Base-by-base conservation (phyloP, 2,797 vertebrate genomes). In the Meda fulgida region DNA sequence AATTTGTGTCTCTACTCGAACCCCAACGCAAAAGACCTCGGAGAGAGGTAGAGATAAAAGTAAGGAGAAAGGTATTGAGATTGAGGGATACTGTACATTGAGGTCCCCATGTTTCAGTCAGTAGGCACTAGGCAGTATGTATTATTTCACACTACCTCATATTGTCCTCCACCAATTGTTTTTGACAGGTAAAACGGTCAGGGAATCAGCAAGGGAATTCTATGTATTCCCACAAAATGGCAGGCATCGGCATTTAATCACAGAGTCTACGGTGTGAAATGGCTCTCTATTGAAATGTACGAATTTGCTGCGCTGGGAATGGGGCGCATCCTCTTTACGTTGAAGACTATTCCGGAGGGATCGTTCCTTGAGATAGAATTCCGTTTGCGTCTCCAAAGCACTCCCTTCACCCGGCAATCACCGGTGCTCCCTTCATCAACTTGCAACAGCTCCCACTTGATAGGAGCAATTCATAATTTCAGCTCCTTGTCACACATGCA, bases 401-500 rank as follows among this genome's bases (percentile, higher is more conserved):
- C 91, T 89, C 92, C 90, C 91, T 89, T 94, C 93, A 91, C 90
- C 92, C 91, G 88, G 91, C 92, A 91, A 92, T 93, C 92, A 94
- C 93, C 91, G 91, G 91, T 81, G 87, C 90, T 92, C 89, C 90
- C 92, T 85, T 85, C 77, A 92, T 94, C 92, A 93, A 90, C 89
- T 86, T 90, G 80, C 71, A 83, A 86, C 85, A 60, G 91, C 92
- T 80, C 81, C 89, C 88, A 88, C 82, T 92, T 92, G 90, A 93
- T 92, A 92, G 93, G 88, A 89, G 91, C 92, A 89, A 93, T 95
- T 92, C 92, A 92, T 94, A 94, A 95, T 93, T 93, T 94, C 91
- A 92, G 92, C 91, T 94, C 92, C 34, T 84, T 93, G 90, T 91
- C 89, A 91, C 84, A 90, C 89, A 88, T 53, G 18, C 72, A 70